These are phyloP conservation scores for Rapana venosa DNA, from an alignment of 2,888 invertebrate species.

Conservation along the genomic window DNA sequence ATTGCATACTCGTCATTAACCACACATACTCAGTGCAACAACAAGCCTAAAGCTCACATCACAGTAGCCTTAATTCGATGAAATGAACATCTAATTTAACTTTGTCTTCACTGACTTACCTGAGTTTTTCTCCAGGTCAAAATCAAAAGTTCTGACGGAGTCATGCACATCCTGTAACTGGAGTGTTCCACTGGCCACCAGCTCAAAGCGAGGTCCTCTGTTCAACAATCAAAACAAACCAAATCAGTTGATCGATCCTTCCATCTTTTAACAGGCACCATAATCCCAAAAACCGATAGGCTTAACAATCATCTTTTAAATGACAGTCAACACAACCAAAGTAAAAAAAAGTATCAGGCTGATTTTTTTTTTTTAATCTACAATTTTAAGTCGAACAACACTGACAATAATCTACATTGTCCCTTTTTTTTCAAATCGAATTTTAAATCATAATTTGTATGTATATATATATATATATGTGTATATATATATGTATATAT, in stretches of 20 bases:
- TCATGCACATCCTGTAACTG: slow-evolving; percentile 82
- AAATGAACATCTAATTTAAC: not conserved
- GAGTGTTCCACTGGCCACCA: slow-evolving; percentile 82
- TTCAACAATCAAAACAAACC: not conserved
- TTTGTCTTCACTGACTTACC: slow-evolving; percentile 48
- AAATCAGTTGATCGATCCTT: too few relatives aligned
- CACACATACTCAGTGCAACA: not conserved
- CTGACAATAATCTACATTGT: too few relatives aligned
- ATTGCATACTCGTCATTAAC: not conserved
- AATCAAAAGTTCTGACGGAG: slow-evolving; percentile 82
- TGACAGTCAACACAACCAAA: not conserved
- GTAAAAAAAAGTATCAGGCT: too few relatives aligned
- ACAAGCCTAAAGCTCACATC: not conserved
- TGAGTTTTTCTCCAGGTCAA: slow-evolving; percentile 79
- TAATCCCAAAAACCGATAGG: not conserved
- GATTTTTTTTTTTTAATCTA: too few relatives aligned
- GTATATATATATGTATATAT: too few relatives aligned
- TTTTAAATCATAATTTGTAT: too few relatives aligned
- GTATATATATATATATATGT: too few relatives aligned
- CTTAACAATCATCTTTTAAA: not conserved
- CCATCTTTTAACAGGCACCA: too few relatives aligned
- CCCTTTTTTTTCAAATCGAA: too few relatives aligned
- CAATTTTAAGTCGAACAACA: too few relatives aligned
- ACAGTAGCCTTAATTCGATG: not conserved
- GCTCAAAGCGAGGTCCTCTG: slow-evolving; percentile 84